Conservation (phyloP, 2,797 vertebrate genomes). For the Bucorvus abyssinicus region DNA sequence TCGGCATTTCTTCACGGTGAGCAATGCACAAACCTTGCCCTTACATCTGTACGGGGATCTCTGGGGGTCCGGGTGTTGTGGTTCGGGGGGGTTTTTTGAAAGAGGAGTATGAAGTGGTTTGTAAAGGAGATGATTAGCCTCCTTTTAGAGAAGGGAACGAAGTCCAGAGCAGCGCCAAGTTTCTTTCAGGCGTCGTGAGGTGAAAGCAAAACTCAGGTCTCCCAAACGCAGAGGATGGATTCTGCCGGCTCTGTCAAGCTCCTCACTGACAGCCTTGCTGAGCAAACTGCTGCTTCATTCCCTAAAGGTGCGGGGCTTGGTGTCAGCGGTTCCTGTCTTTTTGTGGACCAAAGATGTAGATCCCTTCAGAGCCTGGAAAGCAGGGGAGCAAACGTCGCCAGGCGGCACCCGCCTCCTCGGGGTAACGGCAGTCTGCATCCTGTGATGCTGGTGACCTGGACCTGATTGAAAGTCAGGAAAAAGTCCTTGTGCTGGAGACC, state of each 20-base stretch:
- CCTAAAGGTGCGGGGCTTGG: neutral
- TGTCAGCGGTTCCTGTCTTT: neutral
- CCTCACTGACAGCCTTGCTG: neutral
- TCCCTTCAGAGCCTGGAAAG: neutral
- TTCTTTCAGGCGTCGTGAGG: neutral
- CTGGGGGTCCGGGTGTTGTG: too few relatives aligned
- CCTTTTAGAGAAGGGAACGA: neutral
- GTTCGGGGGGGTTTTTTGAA: neutral
- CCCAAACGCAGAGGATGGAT: neutral
- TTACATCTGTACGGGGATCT: neutral
- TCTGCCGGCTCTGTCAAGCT: neutral
- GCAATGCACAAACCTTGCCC: neutral
- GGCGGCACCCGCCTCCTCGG: neutral
- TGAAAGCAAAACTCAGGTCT: neutral
- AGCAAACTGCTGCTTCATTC: neutral
- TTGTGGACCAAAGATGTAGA: too few relatives aligned
- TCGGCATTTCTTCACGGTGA: neutral
- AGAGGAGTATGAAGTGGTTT: neutral
- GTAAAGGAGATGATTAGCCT: neutral
- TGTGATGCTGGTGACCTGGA: neutral
- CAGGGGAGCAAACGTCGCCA: neutral
- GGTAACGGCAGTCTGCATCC: neutral
- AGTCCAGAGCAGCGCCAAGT: neutral
- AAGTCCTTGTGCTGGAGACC: neutral
- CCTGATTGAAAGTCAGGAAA: neutral